Conservation (phyloP, 2,113 vertebrate genomes). For the Ceuthmochares aereus region DNA sequence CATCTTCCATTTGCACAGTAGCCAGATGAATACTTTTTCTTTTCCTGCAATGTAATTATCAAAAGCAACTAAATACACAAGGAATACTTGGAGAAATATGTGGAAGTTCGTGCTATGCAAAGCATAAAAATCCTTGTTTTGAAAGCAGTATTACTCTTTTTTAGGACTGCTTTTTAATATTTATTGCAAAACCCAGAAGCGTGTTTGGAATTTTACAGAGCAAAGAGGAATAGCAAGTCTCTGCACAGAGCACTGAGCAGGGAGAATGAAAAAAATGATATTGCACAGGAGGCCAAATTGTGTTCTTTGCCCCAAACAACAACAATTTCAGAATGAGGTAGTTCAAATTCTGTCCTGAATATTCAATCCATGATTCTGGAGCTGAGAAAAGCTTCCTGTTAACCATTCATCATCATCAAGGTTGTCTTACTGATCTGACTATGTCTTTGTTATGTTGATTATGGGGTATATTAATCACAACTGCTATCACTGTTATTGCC, state of each 20-base stretch:
- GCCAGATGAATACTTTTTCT: background rate
- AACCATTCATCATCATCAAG: background rate
- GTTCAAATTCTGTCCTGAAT: background rate
- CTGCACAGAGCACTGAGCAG: background rate
- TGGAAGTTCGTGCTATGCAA: background rate
- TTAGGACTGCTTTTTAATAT: background rate
- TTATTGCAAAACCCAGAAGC: background rate
- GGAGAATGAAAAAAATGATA: background rate
- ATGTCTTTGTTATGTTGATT: background rate
- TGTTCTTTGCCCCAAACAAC: background rate
- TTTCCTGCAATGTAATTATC: conserved; percentile 6
- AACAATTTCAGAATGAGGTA: background rate
- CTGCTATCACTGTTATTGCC: background rate
- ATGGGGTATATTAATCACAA: background rate
- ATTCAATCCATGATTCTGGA: background rate
- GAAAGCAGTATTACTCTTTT: background rate
- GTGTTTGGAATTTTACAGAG: background rate
- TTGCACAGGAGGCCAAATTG: background rate
- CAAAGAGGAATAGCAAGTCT: background rate
- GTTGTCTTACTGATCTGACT: background rate
- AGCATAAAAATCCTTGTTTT: background rate
- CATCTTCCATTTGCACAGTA: conserved; percentile 15
- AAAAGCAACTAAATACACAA: background rate
- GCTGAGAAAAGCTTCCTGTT: background rate
- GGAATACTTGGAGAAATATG: background rate